Conservation (phyloP, 2,797 vertebrate genomes). For the Emydoidea blandingii region DNA sequence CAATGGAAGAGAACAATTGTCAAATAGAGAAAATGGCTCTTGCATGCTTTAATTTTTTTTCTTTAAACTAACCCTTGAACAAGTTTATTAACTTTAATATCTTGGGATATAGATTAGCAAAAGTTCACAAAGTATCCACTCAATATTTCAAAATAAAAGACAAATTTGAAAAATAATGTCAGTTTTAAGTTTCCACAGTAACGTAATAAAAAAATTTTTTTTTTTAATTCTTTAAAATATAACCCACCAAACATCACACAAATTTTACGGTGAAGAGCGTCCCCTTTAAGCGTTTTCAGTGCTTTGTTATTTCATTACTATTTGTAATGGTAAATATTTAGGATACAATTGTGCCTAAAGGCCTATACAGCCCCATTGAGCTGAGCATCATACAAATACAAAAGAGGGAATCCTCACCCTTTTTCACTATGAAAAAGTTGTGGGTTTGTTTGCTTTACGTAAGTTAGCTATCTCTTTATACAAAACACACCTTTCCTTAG, state of each 20-base stretch:
- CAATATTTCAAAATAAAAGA: background rate
- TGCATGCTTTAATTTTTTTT: background rate
- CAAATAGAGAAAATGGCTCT: background rate
- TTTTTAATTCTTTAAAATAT: no score
- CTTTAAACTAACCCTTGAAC: background rate
- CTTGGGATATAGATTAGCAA: background rate
- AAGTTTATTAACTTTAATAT: background rate
- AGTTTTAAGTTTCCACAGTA: background rate
- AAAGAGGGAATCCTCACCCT: background rate
- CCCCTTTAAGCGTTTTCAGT: background rate
- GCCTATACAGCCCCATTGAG: background rate
- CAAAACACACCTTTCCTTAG: background rate
- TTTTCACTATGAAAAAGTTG: background rate
- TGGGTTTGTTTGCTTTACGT: background rate
- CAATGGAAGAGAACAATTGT: background rate
- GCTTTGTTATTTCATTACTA: background rate
- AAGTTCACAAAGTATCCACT: background rate
- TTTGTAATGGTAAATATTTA: background rate
- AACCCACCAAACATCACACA: background rate
- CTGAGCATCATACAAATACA: background rate
- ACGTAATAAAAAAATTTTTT: background rate
- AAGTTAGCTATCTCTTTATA: background rate
- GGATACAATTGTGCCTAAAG: background rate
- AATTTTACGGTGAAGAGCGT: background rate
- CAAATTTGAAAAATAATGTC: background rate